Conservation (phyloP, 2,888 invertebrate genomes). For the Lycaena phlaeas region DNA sequence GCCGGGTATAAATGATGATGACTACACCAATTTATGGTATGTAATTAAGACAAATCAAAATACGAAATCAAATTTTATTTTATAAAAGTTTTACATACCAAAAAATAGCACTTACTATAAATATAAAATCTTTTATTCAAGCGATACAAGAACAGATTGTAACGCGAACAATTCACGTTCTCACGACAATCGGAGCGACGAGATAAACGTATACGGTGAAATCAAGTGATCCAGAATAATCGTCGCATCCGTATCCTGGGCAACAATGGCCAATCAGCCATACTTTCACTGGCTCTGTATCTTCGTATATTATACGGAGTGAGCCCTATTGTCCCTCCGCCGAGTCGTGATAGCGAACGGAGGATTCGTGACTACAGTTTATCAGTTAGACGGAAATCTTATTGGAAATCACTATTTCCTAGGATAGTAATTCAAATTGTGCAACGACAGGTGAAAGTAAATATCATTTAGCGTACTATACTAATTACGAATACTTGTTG, state of each 20-base stretch:
- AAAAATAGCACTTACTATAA: too few species aligned
- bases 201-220: slow-evolving; percentile 50
- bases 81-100: too few species aligned
- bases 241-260: slow-evolving; percentile 32
- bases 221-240: slow-evolving; percentile 50
- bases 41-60: too few species aligned
- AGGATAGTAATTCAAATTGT: slow-evolving; percentile 49
- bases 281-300: slow-evolving; percentile 60
- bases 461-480: slow-evolving; percentile 24
- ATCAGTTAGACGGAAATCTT: slow-evolving; percentile 44
- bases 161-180: slow-evolving; percentile 28
- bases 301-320: slow-evolving; percentile 54
- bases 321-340: slow-evolving; percentile 52
- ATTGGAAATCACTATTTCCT: slow-evolving; percentile 46
- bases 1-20: too few species aligned
- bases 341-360: slow-evolving; percentile 61
- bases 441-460: slow-evolving; percentile 57
- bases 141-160: too few species aligned
- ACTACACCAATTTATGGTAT: too few species aligned
- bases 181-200: slow-evolving; percentile 57
- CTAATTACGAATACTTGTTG: slow-evolving; percentile 1
- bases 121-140: too few species aligned
- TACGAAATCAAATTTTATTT: too few species aligned
- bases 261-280: slow-evolving; percentile 57
- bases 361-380: slow-evolving; percentile 62